phyloP scores from a whole-genome alignment of 2,113 vertebrate genomes.

The Mustela lutreola region DNA sequence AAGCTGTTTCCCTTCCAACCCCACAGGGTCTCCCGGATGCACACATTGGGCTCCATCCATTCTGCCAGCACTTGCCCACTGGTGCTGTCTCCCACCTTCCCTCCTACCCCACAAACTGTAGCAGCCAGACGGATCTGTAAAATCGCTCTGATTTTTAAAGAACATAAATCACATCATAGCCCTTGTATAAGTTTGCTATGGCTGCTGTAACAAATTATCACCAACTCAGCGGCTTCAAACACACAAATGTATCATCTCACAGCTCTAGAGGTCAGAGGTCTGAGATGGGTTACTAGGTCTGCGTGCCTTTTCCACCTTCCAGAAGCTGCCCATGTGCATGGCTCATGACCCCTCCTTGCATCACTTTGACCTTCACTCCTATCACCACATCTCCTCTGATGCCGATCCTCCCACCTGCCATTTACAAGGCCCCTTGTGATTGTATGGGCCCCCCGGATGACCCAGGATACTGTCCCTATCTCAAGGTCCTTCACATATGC shows the following conservation, averaged over 20 bases:
- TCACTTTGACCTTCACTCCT: neutral
- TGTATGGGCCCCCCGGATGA: neutral
- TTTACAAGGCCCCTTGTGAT: neutral
- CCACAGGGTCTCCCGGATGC: neutral
- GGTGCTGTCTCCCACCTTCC: neutral
- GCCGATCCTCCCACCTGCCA: neutral
- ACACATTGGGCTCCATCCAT: neutral
- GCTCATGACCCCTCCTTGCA: neutral
- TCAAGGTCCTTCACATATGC: neutral
- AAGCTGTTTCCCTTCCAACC: neutral
- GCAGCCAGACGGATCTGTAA: neutral
- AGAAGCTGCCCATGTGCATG: neutral
- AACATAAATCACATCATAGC: neutral
- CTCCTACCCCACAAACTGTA: neutral
- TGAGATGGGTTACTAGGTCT: neutral
- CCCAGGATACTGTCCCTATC: neutral
- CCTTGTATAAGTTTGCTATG: neutral
- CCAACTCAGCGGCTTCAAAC: neutral
- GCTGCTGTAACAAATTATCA: neutral
- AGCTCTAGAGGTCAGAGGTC: neutral
- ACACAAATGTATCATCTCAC: neutral
- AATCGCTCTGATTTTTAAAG: neutral
- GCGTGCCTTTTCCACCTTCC: neutral
- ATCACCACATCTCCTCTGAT: neutral
- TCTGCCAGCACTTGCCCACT: neutral